A percentile compares a stretch with the other conserved stretches of the same genome.
Evolutionary conservation across 2,888 invertebrate species (phyloP).

Genomic region (Melipona bicolor): DNA sequence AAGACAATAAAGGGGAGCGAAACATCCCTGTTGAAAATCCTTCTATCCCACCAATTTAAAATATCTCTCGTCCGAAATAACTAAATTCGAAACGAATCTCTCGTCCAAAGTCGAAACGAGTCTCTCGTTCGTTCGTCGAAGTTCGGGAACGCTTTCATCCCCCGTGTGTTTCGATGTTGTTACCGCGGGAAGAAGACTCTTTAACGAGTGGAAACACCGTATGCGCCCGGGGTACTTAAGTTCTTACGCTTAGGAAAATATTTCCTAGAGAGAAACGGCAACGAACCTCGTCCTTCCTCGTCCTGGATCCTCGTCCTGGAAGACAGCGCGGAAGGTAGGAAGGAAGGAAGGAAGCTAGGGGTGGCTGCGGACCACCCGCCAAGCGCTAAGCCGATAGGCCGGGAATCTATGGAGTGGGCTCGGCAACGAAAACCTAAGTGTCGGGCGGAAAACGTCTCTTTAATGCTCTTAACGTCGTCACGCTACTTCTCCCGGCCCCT

Average conservation of each 20-base stretch:
- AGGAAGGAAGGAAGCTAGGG: conserved; percentile 50
- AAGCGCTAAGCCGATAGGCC: conserved; percentile 82
- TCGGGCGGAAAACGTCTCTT: conserved; percentile 82
- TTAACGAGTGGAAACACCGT: conserved; percentile 55
- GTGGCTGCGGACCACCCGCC: conserved; percentile 77
- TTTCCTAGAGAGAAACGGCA: conserved; percentile 70
- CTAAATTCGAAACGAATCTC: not conserved
- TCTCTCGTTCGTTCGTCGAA: not conserved
- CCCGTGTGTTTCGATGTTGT: not conserved
- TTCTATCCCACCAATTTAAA: not conserved
- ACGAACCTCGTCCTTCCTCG: conserved; percentile 42
- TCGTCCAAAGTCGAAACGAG: not conserved
- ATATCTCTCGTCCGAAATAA: not conserved
- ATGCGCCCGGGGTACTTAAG: conserved; percentile 65
- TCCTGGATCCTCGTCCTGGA: conserved; percentile 32
- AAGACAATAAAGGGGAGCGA: conserved; percentile 47
- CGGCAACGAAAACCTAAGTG: conserved; percentile 80
- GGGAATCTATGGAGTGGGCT: conserved; percentile 79
- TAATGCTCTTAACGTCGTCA: conserved; percentile 83
- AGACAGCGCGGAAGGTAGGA: conserved; percentile 58
- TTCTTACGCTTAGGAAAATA: conserved; percentile 78
- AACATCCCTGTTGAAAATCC: conserved; percentile 50
- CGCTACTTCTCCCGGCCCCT: conserved; percentile 69
- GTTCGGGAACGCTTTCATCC: not conserved
- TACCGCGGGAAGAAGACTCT: conserved; percentile 39